These are phyloP conservation scores for Montipora efflorescens DNA, from an alignment of 64 coral and sea anemone genomes.

Conservation along the genomic window DNA sequence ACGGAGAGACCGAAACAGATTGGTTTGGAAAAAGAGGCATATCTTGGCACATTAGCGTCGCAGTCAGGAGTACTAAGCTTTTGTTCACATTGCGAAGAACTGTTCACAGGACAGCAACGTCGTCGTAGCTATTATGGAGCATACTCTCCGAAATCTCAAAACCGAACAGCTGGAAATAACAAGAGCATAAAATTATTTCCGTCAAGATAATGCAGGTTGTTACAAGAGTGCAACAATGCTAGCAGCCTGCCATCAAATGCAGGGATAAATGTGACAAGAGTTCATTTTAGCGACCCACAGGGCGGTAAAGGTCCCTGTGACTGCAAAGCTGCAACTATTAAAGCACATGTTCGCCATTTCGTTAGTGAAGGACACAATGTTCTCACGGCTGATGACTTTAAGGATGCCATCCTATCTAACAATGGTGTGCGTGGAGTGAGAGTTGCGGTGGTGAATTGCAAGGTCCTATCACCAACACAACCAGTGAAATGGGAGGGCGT, in stretches of 20 bases:
- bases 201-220: conserved; percentile 50
- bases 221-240: conserved; percentile 53
- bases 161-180: conserved; percentile 24
- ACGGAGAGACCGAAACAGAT: neutral
- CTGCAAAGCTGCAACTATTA: conserved; percentile 70
- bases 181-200: neutral
- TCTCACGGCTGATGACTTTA: conserved; percentile 48
- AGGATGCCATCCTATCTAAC: conserved; percentile 53
- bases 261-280: conserved; percentile 52
- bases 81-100: conserved; percentile 52
- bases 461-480: neutral
- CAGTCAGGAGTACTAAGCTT: conserved; percentile 12
- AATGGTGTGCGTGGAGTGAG: too few relatives aligned
- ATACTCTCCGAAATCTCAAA: conserved; percentile 10
- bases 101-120: conserved; percentile 53
- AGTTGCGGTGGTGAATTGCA: neutral
- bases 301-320: conserved; percentile 69
- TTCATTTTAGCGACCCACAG: conserved; percentile 52
- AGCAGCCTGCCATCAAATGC: conserved; percentile 32
- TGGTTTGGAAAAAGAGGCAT: conserved; percentile 42
- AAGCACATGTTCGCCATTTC: conserved; percentile 55
- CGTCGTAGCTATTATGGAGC: conserved; percentile 41
- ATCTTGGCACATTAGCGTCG: conserved; percentile 56
- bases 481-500: conserved; percentile 26
- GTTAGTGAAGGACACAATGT: conserved; percentile 69